Percentiles rank a stretch among this genome's conserved stretches.
phyloP scores from a whole-genome alignment of 1,140 invertebrate genomes.

The Drosophila bipectinata region DNA sequence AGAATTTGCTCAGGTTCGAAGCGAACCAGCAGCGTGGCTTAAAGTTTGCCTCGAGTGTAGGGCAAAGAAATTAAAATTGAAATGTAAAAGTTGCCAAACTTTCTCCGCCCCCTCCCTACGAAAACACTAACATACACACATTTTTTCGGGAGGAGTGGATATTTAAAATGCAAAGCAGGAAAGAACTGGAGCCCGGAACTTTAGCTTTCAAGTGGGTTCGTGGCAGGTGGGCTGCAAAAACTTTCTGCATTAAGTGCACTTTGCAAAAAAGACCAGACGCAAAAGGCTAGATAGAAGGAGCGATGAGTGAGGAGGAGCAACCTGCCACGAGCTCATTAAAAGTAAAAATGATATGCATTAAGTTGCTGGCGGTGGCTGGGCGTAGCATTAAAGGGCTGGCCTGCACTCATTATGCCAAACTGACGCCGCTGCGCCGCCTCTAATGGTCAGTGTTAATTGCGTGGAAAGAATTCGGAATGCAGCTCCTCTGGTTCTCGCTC shows the following conservation, averaged over 20 bases:
- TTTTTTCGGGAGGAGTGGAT: slow-evolving; percentile 18
- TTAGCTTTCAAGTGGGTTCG: slow-evolving; percentile 64
- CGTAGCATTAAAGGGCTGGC: slow-evolving; percentile 12
- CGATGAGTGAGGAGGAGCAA: slow-evolving; percentile 13
- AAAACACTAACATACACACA: slow-evolving; percentile 2
- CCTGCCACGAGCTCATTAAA: slow-evolving; percentile 76
- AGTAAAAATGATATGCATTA: slow-evolving; percentile 81
- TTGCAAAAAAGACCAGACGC: slow-evolving; percentile 27
- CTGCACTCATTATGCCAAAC: slow-evolving; percentile 73
- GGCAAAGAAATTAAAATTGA: slow-evolving; percentile 78
- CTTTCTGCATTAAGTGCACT: slow-evolving; percentile 79
- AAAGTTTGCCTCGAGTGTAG: slow-evolving; percentile 63
- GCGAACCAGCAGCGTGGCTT: slow-evolving; percentile 39
- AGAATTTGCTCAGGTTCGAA: slow-evolving; percentile 56
- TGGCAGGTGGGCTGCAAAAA: slow-evolving; percentile 68
- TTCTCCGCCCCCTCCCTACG: slow-evolving; percentile 13
- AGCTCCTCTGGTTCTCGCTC: too few relatives aligned
- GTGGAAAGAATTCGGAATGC: slow-evolving; percentile 67
- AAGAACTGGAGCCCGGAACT: slow-evolving; percentile 32
- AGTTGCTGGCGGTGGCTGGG: slow-evolving; percentile 63
- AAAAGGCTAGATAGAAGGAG: neutral
- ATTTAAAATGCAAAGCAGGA: slow-evolving; percentile 76
- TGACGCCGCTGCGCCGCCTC: slow-evolving; percentile 33
- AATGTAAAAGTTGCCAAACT: slow-evolving; percentile 78
- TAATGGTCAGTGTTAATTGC: slow-evolving; percentile 81